Conservation (phyloP, 2,797 vertebrate genomes). For the Helicolenus hilgendorfi region DNA sequence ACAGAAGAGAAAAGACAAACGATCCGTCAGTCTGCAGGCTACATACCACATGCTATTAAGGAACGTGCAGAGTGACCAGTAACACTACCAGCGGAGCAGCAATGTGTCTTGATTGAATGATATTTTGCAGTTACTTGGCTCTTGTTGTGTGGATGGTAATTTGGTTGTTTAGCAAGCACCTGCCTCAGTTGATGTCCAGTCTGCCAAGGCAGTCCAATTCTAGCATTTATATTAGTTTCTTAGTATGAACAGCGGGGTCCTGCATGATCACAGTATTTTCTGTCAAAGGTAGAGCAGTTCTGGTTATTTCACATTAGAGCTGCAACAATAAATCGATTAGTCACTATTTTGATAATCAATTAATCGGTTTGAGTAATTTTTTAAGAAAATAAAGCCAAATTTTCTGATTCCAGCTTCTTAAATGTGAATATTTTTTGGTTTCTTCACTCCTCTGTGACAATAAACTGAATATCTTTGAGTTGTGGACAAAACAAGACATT, state of each 20-base stretch:
- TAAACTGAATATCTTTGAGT: no score
- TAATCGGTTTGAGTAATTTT: no score
- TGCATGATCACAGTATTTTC: no score
- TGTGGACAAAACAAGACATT: no score
- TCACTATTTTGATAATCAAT: no score
- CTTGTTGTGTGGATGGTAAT: not conserved
- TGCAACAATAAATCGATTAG: no score
- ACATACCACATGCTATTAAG: not conserved
- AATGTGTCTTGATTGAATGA: not conserved
- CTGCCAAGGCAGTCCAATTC: not conserved
- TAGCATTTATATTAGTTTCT: not conserved
- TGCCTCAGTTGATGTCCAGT: not conserved
- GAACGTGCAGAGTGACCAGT: not conserved
- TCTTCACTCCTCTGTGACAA: no score
- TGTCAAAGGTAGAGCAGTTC: no score
- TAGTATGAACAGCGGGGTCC: not conserved
- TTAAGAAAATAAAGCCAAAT: no score
- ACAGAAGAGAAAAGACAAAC: not conserved
- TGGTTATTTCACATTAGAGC: no score
- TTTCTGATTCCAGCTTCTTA: no score
- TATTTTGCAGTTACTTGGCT: not conserved
- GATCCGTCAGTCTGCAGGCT: not conserved
- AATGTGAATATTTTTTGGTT: no score
- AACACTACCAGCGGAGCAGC: not conserved
- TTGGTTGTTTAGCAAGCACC: not conserved